Evolutionary conservation across 2,888 invertebrate genomes (phyloP), one percentile per base, ranked within the genome.

Genomic region (Gerris lacustris): DNA sequence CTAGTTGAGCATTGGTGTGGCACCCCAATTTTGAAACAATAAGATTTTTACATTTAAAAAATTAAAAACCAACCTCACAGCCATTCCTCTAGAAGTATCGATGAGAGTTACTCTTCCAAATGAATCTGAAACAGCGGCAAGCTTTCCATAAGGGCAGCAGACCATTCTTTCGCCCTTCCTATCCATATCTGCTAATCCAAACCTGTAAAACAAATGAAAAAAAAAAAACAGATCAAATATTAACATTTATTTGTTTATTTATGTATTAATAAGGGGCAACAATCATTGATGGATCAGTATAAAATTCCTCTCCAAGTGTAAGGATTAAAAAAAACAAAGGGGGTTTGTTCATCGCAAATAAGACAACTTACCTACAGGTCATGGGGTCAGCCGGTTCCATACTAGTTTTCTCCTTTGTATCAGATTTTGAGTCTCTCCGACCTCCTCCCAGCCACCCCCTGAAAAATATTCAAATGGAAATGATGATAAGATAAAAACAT

Each of bases 91-190:
- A 67, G 84, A 84, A 15, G 92, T 87, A 81, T 98, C 96, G 47
- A 98, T 81, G 17, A 99, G 83, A 66, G 91, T 86, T 0, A 98
- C 91, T 71, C 98, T 86, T 44, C 96, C 96, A 77, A 93, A 86
- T 76, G 87, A 88, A 81, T 98, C 98, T 0, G 90, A 86, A 64
- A 94, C 84, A 0, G 90, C 92, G 0, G 92, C 92, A 6, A 95
- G 82, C 45, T 87, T 86, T 72, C 89, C 85, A 80, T 91, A 88
- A 0, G 94, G 94, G 2, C 94, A 91, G 67, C 93, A 81, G 63
- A 86, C 84, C n/a, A 95, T 82, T n/a, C 81, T 83, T 44, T 86
- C 84, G 5, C 92, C 95, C 76, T 87, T 85, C 66, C 96, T 84
- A 75, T 88, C 85, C 62, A 87, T 81, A 81, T 97, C 96, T 76